Percentiles rank a stretch among this genome's conserved stretches.
phyloP scores from a whole-genome alignment of 2,113 vertebrate species.

The Tragelaphus imberbis region DNA sequence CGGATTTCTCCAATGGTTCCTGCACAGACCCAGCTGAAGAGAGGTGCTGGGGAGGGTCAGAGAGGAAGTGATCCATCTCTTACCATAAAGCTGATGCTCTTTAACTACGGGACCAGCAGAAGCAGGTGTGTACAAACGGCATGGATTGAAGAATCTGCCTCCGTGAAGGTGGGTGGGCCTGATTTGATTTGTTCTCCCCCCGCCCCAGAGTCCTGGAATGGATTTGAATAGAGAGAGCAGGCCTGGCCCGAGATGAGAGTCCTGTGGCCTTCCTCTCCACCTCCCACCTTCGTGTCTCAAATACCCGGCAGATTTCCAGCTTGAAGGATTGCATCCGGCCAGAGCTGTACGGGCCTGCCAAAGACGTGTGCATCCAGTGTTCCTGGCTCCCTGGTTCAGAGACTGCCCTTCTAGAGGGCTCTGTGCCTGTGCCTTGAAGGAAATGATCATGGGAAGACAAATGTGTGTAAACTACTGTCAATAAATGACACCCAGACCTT shows the following conservation, averaged over 20 bases:
- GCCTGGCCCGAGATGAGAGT: slow-evolving; percentile 31
- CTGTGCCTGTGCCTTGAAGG: not conserved
- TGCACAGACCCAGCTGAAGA: not conserved
- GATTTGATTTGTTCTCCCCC: not conserved
- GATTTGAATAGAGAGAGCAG: slow-evolving; percentile 3
- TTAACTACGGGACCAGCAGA: not conserved
- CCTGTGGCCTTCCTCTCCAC: slow-evolving; percentile 32
- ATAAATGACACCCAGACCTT: slow-evolving; percentile 73
- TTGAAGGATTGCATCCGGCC: slow-evolving; percentile 59
- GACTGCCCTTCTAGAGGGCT: not conserved
- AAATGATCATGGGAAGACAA: not conserved
- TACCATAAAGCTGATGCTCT: not conserved
- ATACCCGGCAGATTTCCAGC: not conserved
- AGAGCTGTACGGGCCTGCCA: not conserved
- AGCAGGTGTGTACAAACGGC: slow-evolving; percentile 30
- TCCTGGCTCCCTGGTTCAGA: not conserved
- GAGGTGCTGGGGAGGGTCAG: not conserved
- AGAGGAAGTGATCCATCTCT: slow-evolving; percentile 32
- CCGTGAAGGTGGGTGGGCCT: slow-evolving; percentile 55
- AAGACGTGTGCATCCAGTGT: not conserved
- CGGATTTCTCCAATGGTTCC: not conserved
- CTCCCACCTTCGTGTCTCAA: not conserved
- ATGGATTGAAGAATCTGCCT: not conserved
- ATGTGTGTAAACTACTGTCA: slow-evolving; percentile 67
- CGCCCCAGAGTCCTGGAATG: not conserved